These are phyloP conservation scores for Cryptoprocta ferox DNA, from an alignment of 2,797 vertebrate genomes.

Conservation along the genomic window DNA sequence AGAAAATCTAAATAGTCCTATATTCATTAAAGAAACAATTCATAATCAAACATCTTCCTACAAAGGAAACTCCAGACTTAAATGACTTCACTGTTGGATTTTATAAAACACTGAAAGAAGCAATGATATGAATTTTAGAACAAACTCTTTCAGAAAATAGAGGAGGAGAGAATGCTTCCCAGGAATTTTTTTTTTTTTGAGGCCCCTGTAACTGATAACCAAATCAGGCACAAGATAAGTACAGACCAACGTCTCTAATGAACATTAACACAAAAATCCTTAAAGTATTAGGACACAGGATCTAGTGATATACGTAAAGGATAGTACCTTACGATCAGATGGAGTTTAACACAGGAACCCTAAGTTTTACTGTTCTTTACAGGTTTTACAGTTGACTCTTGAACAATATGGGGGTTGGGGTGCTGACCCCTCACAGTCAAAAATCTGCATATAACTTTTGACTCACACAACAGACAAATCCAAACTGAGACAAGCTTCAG, in stretches of 20 bases:
- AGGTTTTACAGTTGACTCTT: not conserved
- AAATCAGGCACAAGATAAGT: not conserved
- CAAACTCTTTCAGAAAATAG: not conserved
- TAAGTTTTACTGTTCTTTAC: not conserved
- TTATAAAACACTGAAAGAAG: not conserved
- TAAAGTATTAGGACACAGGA: not conserved
- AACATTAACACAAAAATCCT: not conserved
- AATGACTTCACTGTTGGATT: not conserved
- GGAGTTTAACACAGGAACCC: not conserved
- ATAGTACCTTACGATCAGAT: accelerated
- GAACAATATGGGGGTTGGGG: not conserved
- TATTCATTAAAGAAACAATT: not conserved
- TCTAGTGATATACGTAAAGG: too few species aligned
- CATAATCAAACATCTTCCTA: not conserved
- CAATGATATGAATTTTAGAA: not conserved
- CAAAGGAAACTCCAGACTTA: not conserved
- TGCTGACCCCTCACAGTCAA: not conserved
- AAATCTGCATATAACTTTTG: not conserved
- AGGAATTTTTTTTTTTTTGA: not conserved
- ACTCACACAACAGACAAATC: not conserved
- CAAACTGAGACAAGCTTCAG: accelerated
- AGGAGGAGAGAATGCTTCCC: not conserved
- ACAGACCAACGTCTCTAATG: too few species aligned
- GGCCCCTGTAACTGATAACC: not conserved
- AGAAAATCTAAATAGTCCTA: not conserved